Evolutionary conservation across 2,888 invertebrate genomes (phyloP).

Genomic region (Rotaria socialis): DNA sequence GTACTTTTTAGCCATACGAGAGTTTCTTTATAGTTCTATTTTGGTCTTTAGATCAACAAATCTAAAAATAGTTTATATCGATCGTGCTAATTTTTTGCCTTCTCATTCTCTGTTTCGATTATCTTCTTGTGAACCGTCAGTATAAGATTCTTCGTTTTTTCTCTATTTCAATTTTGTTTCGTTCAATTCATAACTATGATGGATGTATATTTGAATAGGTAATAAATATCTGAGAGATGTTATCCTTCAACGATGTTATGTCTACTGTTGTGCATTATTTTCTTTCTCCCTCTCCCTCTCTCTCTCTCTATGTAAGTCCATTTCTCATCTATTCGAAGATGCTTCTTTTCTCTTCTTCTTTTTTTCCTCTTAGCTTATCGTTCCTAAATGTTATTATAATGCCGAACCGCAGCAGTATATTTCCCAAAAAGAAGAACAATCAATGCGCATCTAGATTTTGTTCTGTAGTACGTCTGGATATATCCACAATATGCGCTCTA

Average conservation of each 20-base stretch:
- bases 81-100: no score
- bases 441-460: not conserved
- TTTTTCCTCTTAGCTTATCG: not conserved
- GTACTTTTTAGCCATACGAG: no score
- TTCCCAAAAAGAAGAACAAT: conserved; percentile 12
- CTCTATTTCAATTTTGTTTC: not conserved
- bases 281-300: not conserved
- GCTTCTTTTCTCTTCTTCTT: not conserved
- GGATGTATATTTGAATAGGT: not conserved
- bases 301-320: not conserved
- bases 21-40: no score
- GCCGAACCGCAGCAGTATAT: not conserved
- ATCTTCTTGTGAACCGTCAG: no score
- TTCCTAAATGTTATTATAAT: not conserved
- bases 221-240: not conserved
- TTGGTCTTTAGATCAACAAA: no score
- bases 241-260: not conserved
- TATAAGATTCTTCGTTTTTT: no score
- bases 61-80: no score
- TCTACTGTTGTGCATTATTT: not conserved
- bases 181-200: not conserved
- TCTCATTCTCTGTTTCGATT: no score
- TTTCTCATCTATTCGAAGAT: not conserved
- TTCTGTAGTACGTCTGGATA: not conserved
- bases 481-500: not conserved